Evolutionary conservation across 1,140 invertebrate species (phyloP), one percentile per base, ranked within the genome.

Genomic region (Argopecten irradians): DNA sequence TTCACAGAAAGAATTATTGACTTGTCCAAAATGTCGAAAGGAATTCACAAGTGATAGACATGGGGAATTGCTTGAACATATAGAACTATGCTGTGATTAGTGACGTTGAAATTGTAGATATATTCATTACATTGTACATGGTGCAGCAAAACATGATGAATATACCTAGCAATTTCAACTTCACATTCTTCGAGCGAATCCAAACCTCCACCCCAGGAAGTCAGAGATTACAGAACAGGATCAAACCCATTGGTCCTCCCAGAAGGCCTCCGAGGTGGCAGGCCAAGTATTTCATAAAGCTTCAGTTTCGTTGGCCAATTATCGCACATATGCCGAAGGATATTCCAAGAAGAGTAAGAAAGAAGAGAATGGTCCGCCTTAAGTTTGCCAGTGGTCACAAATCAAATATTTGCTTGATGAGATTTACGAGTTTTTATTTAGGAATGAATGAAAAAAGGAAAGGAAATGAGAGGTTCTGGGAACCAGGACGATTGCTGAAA

Each of bases 1-100:
- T 28, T 71, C 55, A 71, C 22, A 71, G 28, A 71, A 16, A 71
- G 55, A 71, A 71, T 71, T 71, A 28, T 71, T 71, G n/a, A 71
- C 55, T 71, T 71, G 55, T 71, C 55, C 55, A 71, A 71, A 71
- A 28, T 71, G 55, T n/a, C 55, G 55, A 28, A 71, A 71, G n/a
- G 55, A 71, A 71, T 71, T 71, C 13, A 71, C 55, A 28, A 28
- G 55, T 71, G 55, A 71, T 71, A 71, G 28, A 28, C 55, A 71
- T 28, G 55, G 55, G 16, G 55, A 71, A 71, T n/a, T 71, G 55
- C 55, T 71, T 28, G 55, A 71, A 71, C 55, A 71, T 28, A 71
- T 71, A 71, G 55, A 71, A 11, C n/a, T 71, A 3, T 71, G 55
- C n/a, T 71, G 55, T 71, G 55, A 71, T 71, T 71, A 71, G 22